Base-by-base conservation (phyloP, 2,113 vertebrate genomes). In the Rhabdornis inornatus region DNA sequence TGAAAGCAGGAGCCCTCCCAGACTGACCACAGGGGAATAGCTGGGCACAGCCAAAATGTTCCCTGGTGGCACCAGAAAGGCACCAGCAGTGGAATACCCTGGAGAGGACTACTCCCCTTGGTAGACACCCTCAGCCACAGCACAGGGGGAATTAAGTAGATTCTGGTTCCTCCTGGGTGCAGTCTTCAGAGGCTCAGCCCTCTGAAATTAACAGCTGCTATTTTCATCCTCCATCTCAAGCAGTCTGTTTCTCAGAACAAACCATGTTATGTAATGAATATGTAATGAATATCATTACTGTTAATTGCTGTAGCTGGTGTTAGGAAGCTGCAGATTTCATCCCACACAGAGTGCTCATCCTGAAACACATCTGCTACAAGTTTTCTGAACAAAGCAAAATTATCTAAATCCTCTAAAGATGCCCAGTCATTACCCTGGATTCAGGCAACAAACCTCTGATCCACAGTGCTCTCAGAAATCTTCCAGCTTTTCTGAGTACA, bases 171-270 rank as follows among this genome's bases (percentile, higher is more conserved):
- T 91, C 94, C 74, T 45, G 96, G 71, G 86, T 89, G 28, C 90
- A 95, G 78, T 57, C 91, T 95, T 92, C 66, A 92, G 92, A 96
- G 94, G 70, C 79, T 92, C 66, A 94, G 68, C 82, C 89, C 87
- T 94, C 85, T 87, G 92, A 97, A 97, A 96, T 96, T 92, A 96
- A 94, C 87, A 94, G 95, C 81, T 96, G 91, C 96, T 96, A 95
- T 97, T 96, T 97, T 90, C 92, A 96, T 89, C 85, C 69, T 74
- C 85, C 79, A 45, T 92, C 96, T 91, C 94, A 7, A 94, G 72
- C 89, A 96, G 96, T 65, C 94, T 90, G 92, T 88, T 96, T 57
- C 93, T 80, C 65, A 90, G 97, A 97, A 97, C 96, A 94, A 95
- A 93, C 93, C 84, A 52, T 9, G 65, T 97, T 97, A 97, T 95